Conservation (phyloP, 2,113 vertebrate genomes). For the Aptenodytes patagonicus region DNA sequence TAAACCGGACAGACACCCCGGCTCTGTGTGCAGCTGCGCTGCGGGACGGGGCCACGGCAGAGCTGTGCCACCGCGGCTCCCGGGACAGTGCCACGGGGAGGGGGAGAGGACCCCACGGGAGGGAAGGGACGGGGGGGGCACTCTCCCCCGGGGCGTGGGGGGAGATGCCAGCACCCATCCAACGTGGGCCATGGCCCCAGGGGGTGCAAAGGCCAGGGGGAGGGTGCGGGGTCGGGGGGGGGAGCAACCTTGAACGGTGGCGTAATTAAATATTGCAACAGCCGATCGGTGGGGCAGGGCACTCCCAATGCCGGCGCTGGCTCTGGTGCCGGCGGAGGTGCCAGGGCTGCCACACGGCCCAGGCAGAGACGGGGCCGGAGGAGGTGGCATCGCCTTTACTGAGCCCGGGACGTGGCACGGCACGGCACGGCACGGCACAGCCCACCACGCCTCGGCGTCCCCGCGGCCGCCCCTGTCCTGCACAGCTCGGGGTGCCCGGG, state of each 20-base stretch:
- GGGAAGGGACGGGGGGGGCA: too few species aligned
- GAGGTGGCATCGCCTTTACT: neutral
- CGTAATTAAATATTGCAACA: neutral
- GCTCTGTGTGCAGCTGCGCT: neutral
- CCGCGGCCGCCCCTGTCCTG: neutral
- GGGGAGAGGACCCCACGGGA: neutral
- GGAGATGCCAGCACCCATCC: neutral
- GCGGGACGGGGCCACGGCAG: neutral
- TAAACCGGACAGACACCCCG: neutral
- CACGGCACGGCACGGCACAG: neutral
- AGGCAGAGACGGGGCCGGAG: neutral
- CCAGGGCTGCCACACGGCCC: neutral
- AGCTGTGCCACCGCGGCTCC: neutral
- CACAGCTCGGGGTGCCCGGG: neutral
- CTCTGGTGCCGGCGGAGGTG: neutral
- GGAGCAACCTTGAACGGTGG: neutral
- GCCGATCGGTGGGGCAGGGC: neutral
- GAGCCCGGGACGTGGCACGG: rapidly evolving
- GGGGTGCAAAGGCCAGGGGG: neutral
- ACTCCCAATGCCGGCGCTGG: neutral
- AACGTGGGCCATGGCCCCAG: rapidly evolving
- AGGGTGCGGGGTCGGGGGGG: neutral
- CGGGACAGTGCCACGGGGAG: neutral
- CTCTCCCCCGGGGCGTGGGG: too few species aligned
- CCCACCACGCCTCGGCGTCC: rapidly evolving